phyloP scores from a whole-genome alignment of 2,113 vertebrate species.

The Chelonoidis abingdonii region DNA sequence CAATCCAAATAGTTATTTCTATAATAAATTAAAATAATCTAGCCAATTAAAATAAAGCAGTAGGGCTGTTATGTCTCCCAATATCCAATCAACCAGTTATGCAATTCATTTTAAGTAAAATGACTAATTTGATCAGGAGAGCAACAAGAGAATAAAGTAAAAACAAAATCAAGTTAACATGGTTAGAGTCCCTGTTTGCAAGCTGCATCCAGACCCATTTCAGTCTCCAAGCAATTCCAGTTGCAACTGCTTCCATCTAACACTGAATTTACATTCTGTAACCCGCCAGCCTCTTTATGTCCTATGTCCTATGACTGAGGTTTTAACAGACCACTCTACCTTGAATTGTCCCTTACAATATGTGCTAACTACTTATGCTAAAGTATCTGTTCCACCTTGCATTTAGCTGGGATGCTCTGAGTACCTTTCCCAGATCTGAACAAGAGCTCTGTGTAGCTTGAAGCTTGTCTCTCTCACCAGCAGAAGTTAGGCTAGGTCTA shows the following conservation, averaged over 20 bases:
- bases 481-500: too few species aligned
- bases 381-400: too few species aligned
- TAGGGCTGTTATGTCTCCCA: not conserved
- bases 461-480: too few species aligned
- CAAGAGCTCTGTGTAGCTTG: too few species aligned
- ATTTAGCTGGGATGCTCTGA: too few species aligned
- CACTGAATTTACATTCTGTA: too few species aligned
- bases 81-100: not conserved
- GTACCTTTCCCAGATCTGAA: too few species aligned
- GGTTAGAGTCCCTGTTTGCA: not conserved
- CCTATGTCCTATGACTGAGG: too few species aligned
- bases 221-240: not conserved
- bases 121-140: not conserved
- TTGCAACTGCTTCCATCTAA: not conserved
- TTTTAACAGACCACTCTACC: too few species aligned
- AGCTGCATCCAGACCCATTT: not conserved
- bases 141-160: not conserved
- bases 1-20: not conserved
- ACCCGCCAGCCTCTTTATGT: too few species aligned
- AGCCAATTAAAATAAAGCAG: not conserved
- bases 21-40: not conserved
- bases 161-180: not conserved
- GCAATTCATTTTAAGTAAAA: not conserved
- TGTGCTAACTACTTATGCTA: too few species aligned
- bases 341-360: too few species aligned